Conservation (phyloP, 1,140 invertebrate genomes). For the Atta cephalotes region DNA sequence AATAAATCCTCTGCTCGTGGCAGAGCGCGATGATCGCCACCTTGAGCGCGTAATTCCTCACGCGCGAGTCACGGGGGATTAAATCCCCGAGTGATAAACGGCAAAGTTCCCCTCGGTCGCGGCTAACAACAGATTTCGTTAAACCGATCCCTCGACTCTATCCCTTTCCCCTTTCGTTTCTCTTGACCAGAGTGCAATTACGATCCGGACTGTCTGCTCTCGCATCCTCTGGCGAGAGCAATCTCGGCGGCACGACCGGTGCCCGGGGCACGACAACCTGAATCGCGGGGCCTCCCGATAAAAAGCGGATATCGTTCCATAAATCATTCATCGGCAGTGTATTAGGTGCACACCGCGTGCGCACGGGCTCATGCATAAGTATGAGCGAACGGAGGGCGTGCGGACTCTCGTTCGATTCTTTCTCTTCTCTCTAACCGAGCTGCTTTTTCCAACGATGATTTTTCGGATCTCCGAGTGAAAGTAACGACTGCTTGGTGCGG, state of each 20-base stretch:
- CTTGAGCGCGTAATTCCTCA: conserved; percentile 54
- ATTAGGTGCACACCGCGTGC: conserved; percentile 56
- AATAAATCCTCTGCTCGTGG: conserved; percentile 40
- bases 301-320: conserved; percentile 76
- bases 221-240: conserved; percentile 70
- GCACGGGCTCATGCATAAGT: conserved; percentile 65
- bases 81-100: conserved; percentile 59
- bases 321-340: conserved; percentile 74
- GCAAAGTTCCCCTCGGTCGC: conserved; percentile 31
- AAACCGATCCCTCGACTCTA: conserved; percentile 39
- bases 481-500: conserved; percentile 5
- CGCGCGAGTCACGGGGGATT: conserved; percentile 54
- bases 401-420: background rate
- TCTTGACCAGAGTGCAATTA: conserved; percentile 66
- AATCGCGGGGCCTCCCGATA: conserved; percentile 48
- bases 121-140: conserved; percentile 61
- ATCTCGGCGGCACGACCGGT: conserved; percentile 65
- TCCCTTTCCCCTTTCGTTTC: background rate
- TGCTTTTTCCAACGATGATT: background rate
- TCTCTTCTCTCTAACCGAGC: background rate
- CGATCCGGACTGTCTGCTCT: conserved; percentile 41
- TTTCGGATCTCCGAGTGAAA: conserved; percentile 34
- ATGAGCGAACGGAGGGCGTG: conserved; percentile 37
- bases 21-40: conserved; percentile 45
- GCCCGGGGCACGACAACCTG: conserved; percentile 66